A percentile compares a stretch with the other conserved stretches of the same genome.
These are phyloP conservation scores for Grus americana DNA, from an alignment of 2,113 vertebrate species.

Conservation along the genomic window DNA sequence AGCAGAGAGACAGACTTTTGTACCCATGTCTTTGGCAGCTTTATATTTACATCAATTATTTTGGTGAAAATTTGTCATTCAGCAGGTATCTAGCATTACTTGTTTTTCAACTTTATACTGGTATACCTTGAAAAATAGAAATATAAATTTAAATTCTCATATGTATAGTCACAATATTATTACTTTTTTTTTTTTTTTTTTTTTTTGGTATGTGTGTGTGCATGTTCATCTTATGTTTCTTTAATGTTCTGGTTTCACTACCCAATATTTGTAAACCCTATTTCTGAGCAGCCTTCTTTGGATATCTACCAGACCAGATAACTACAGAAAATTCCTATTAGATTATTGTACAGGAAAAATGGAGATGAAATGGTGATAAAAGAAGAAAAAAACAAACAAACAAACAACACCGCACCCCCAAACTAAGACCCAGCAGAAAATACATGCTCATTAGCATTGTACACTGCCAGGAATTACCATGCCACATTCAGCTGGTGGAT, in stretches of 20 bases:
- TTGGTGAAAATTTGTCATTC: background rate
- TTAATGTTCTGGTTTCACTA: background rate
- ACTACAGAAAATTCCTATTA: background rate
- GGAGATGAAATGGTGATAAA: background rate
- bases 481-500: background rate
- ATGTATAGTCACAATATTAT: background rate
- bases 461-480: background rate
- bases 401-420: too few relatives aligned
- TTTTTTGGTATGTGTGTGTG: too few relatives aligned
- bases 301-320: background rate
- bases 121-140: background rate
- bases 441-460: background rate
- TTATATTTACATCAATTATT: background rate
- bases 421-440: background rate
- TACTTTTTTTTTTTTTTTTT: background rate
- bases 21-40: background rate
- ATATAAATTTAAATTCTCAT: background rate
- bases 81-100: background rate
- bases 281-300: background rate
- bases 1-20: background rate
- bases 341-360: background rate
- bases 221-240: background rate
- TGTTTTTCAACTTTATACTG: background rate
- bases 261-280: background rate
- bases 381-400: background rate